Base-by-base conservation (phyloP, 2,113 vertebrate genomes). In the Antennarius striatus region DNA sequence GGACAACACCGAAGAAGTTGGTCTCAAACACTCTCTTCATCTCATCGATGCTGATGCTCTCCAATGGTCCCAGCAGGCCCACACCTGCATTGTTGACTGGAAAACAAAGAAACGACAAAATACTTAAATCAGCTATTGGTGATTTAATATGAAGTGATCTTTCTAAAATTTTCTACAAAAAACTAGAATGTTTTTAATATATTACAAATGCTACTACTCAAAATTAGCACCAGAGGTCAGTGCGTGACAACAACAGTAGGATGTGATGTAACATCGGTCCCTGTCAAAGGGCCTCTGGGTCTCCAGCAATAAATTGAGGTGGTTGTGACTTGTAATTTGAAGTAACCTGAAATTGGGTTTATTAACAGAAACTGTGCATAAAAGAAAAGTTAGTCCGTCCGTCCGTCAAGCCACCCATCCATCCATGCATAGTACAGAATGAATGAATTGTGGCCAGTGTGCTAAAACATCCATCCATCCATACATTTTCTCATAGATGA, bases 61-160 rank as follows among this genome's bases (percentile, higher is more conserved):
- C 96, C 71, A 97, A 58, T 0, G 96, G 96, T 0, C 96, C 96
- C 12, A 95, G 90, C 42, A 94, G 80, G 16, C 96, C 96, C 67
- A 96, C 86, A 0, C 96, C 96, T 2, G 96, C 96, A 1, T 98
- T 98, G 79, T 94, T 98, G 77, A 98, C 96, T 98, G 75, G 43
- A 22, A 52, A 43, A 68, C 62, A 65, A 13, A 72, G 5, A 69
- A 15, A 45, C 62, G 9, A 55, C 4, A 32, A 9, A 66, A 13
- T n/a, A 15, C 8, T 71, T 4, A 0, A 5, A 40, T n/a, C 10
- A 8, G 32, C 61, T 36, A 15, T 5, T 60, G 36, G 28, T 28
- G 5, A 15, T 1, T 16, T 45, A 46, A 57, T 28, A 28, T 28
- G 9, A 71, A 49, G 43, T n/a, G 7, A 46, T 8, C 32, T 11